A percentile compares a stretch with the other conserved stretches of the same genome.
Evolutionary conservation across 1,140 invertebrate genomes (phyloP).

Genomic region (Bombus sibiricus): DNA sequence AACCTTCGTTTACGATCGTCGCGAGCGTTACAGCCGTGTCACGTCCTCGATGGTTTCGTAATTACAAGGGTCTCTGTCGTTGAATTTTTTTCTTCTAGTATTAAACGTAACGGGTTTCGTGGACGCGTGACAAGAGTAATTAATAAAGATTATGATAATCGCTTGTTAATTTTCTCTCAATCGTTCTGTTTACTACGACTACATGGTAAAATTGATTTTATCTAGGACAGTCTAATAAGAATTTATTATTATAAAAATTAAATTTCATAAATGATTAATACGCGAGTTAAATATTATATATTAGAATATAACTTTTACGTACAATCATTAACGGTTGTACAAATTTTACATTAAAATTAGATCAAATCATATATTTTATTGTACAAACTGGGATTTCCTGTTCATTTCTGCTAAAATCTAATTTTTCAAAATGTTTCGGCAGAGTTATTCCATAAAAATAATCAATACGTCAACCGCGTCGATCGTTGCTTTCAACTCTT

Average conservation of each 20-base stretch:
- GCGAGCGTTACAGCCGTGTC: not conserved
- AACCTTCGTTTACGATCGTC: not conserved
- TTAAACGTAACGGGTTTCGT: not conserved
- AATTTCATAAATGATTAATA: not conserved
- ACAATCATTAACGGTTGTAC: too few species aligned
- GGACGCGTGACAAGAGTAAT: not conserved
- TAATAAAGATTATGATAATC: not conserved
- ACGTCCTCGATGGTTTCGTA: not conserved
- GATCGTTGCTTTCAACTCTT: not conserved
- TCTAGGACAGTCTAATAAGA: too few species aligned
- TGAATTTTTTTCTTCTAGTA: not conserved
- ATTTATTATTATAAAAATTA: not conserved
- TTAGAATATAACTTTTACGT: too few species aligned
- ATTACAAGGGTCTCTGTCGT: not conserved
- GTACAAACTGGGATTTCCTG: not conserved
- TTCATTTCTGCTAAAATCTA: not conserved
- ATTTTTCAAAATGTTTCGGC: not conserved
- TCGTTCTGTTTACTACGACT: not conserved
- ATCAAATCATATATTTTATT: too few species aligned
- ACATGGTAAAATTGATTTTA: not conserved
- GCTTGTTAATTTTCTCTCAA: not conserved
- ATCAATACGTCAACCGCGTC: too few species aligned
- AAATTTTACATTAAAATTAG: too few species aligned
- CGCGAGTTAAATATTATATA: not conserved
- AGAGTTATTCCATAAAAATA: not conserved